A percentile compares a stretch with the other conserved stretches of the same genome.
phyloP scores from a whole-genome alignment of 1,140 invertebrate species.

The Sinella curviseta region DNA sequence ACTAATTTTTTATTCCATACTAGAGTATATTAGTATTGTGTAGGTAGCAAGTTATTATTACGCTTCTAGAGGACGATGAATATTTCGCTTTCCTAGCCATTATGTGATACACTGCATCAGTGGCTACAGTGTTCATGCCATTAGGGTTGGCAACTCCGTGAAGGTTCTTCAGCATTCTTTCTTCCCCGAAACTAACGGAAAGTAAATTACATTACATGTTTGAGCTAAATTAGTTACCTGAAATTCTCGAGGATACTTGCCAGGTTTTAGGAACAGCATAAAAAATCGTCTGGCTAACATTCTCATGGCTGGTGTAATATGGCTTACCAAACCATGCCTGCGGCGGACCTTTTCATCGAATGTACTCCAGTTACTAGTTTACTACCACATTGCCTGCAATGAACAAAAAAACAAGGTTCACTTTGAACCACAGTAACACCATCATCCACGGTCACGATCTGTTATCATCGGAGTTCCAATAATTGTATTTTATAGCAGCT shows the following conservation, averaged over 20 bases:
- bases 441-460: slow-evolving; percentile 37
- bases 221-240: slow-evolving; percentile 30
- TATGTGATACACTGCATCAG: background rate
- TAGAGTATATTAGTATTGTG: background rate
- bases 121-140: slow-evolving; percentile 15
- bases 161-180: slow-evolving; percentile 31
- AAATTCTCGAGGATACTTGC: slow-evolving; percentile 33
- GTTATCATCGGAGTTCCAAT: slow-evolving; percentile 38
- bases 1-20: background rate
- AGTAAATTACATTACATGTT: background rate
- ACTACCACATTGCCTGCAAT: slow-evolving; percentile 34
- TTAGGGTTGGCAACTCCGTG: slow-evolving; percentile 17
- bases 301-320: too few species aligned
- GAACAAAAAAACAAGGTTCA: background rate
- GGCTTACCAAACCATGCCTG: slow-evolving; percentile 35
- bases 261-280: slow-evolving; percentile 32
- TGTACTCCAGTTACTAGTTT: slow-evolving; percentile 33
- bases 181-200: slow-evolving; percentile 37
- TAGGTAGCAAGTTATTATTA: background rate
- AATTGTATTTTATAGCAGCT: slow-evolving; percentile 33
- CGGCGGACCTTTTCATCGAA: slow-evolving; percentile 26
- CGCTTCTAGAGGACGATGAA: background rate
- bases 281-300: slow-evolving; percentile 42
- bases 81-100: slow-evolving; percentile 1
- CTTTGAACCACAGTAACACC: too few species aligned